Percentiles rank a stretch among this genome's conserved stretches.
These are phyloP conservation scores for Andrena bicolor DNA, from an alignment of 2,888 invertebrate species.

Conservation along the genomic window DNA sequence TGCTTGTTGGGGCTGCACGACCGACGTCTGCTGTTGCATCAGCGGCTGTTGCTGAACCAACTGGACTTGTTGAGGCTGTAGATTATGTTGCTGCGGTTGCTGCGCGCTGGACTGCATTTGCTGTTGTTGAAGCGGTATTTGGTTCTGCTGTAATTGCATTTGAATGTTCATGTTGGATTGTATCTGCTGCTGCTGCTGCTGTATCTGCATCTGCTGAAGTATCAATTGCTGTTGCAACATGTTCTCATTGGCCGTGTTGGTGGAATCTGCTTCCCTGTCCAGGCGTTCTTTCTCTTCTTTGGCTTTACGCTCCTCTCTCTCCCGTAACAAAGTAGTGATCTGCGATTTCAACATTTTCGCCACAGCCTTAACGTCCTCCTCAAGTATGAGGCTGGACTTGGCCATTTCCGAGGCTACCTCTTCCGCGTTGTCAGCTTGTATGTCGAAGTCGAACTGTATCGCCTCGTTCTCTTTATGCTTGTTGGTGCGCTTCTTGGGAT, in stretches of 20 bases:
- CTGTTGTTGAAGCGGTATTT: constrained; percentile 73
- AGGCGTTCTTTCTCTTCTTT: constrained; percentile 86
- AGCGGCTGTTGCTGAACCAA: constrained; percentile 86
- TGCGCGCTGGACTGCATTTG: constrained; percentile 78
- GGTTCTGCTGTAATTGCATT: constrained; percentile 78
- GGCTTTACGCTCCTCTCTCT: constrained; percentile 86
- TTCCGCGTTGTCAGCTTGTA: constrained; percentile 95
- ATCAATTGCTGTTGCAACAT: constrained; percentile 80
- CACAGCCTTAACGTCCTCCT: constrained; percentile 97
- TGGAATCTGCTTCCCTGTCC: constrained; percentile 80
- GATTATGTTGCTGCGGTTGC: constrained; percentile 82
- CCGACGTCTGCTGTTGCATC: constrained; percentile 81
- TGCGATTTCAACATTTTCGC: constrained; percentile 96
- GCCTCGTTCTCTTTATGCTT: constrained; percentile 99
- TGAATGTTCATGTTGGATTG: constrained; percentile 80
- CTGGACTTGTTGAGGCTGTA: constrained; percentile 85
- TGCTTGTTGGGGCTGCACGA: constrained; percentile 81
- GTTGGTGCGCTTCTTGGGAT: constrained; percentile 98
- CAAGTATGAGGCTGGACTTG: constrained; percentile 96
- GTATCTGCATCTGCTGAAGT: constrained; percentile 79
- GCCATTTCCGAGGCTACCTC: constrained; percentile 98
- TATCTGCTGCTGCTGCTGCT: constrained; percentile 76
- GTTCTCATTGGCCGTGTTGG: constrained; percentile 67
- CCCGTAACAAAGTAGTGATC: constrained; percentile 90
- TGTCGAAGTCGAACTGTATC: constrained; percentile 99